Evolutionary conservation across 2,113 vertebrate genomes (phyloP), one percentile per base, ranked within the genome.

Genomic region (Propithecus coquereli): DNA sequence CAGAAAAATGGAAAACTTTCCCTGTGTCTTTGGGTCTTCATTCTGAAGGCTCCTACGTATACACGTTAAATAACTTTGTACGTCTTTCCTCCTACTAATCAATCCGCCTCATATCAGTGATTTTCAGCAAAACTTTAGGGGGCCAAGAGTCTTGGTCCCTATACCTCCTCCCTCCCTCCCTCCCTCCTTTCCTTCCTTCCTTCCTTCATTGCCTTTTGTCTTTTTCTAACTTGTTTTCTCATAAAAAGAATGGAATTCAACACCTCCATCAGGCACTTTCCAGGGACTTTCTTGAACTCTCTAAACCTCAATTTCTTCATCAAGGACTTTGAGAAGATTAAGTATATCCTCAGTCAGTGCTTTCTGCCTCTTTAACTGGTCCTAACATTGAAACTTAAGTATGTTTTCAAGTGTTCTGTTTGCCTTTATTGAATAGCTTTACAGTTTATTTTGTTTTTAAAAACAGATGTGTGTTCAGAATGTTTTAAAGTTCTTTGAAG

Each of bases 401-500:
- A 13, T 20, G 61, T 43, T 68, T 90, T 12, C 23, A 73, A 81
- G 45, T 20, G 76, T 86, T 90, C 81, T 81, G 34, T 18, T 57
- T 71, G 52, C 52, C 32, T 73, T 32, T 73, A 27, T 43, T 10
- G 40, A 73, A 47, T 37, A 91, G 40, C 40, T 81, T 81, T 88
- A n/a, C 14, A 45, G 17, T 27, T 87, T 63, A 4, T 68, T 91
- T 81, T 87, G 17, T 17, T 92, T 90, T 95, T 14, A 47, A 94
- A 76, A 91, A 71, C 22, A 43, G 71, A 63, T 45, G 6, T 68
- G 83, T 14, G 27, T 45, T 90, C 40, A 66, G 59, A 81, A 81
- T 81, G 32, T 52, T 93, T 95, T 80, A 45, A 76, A 88, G 79
- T 93, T 90, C 81, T 95, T 89, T 85, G 54, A 94, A 95, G 79